Base-by-base conservation (phyloP, 2,888 invertebrate species). In the Trissoscelio sp. region DNA sequence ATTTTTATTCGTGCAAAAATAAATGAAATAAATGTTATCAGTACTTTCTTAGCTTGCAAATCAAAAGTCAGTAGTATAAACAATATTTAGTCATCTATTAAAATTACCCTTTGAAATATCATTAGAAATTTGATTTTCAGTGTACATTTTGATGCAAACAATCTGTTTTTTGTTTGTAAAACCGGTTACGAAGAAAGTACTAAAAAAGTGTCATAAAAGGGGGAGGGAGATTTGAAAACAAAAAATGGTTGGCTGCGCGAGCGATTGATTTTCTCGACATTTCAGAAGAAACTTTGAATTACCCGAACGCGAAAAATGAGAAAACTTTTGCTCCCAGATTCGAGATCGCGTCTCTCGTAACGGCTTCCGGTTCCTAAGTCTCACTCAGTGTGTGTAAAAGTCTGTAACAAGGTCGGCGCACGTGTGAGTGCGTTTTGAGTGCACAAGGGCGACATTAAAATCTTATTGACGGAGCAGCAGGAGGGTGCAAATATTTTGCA, bases 241-340 rank as follows among this genome's bases (percentile, higher is more conserved):
- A 73, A 66, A 73, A 62, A 62, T 51, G n/a, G 34, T 44, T 55
- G 37, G 46, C 24, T 72, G 18, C 16, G 86, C 83, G 69, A 86
- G 85, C 88, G 89, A 91, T 90, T 89, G 90, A 91, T 91, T 89
- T 86, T 85, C 85, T 81, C 86, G 86, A 88, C 89, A 90, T 89
- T 89, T 88, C 86, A 86, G 55, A 51, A 44, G 66, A 86, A 90
- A 90, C 87, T 88, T 89, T 87, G 84, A 81, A 83, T 85, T 79
- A 82, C 83, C 80, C 86, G 81, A 60, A 84, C 81, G 86, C 87
- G 89, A 90, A 90, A 90, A 91, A 91, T 90, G 90, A 89, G 88
- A 88, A 89, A 91, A 91, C 88, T 90, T 91, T 87, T 86, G 83
- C 85, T 81, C 70, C 78, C 83, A 84, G 84, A 85, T 83, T 86